phyloP scores from a whole-genome alignment of 2,797 vertebrate genomes.

The Momotus momota region DNA sequence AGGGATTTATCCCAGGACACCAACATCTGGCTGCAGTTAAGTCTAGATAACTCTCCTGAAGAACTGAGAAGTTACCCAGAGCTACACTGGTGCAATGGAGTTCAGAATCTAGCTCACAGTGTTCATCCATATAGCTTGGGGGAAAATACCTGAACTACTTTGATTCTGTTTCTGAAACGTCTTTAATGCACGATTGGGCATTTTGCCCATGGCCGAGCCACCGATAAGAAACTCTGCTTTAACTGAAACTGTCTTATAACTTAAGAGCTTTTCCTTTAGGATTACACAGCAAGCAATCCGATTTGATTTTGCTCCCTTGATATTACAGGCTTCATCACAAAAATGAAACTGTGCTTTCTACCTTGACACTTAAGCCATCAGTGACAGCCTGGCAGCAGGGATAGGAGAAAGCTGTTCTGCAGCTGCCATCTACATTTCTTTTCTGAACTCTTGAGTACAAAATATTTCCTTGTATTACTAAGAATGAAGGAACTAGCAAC shows the following conservation, averaged over 20 bases:
- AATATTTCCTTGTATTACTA: background rate
- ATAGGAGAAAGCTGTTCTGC: background rate
- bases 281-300: conserved; percentile 21
- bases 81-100: background rate
- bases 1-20: background rate
- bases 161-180: conserved; percentile 13
- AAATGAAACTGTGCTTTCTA: conserved; percentile 33
- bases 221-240: conserved; percentile 39
- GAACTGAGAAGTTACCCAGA: background rate
- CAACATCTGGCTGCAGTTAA: background rate
- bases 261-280: conserved; percentile 41
- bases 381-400: background rate
- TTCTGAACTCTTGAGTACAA: background rate
- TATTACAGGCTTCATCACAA: conserved; percentile 33
- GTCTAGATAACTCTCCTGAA: background rate
- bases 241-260: conserved; percentile 25
- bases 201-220: conserved; percentile 23
- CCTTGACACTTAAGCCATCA: background rate
- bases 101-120: background rate
- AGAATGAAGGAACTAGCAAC: background rate
- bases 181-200: conserved; percentile 11
- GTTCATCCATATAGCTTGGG: background rate
- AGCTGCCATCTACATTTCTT: background rate
- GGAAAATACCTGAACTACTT: background rate
- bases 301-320: conserved; percentile 43